Conservation (phyloP, 2,888 invertebrate genomes). For the Chironomus tentans region DNA sequence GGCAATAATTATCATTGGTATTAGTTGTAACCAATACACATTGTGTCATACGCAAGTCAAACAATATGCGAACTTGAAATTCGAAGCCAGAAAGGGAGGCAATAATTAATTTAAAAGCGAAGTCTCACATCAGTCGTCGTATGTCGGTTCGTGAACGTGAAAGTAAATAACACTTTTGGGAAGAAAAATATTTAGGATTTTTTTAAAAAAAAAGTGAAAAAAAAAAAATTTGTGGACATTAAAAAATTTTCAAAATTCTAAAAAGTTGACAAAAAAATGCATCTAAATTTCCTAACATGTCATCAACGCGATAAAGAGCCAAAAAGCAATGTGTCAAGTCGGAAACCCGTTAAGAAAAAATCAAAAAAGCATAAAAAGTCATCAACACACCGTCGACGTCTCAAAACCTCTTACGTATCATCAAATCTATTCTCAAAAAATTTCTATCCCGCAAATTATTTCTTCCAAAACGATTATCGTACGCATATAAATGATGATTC, state of each 20-base stretch:
- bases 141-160: constrained; percentile 3
- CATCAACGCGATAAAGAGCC: not conserved
- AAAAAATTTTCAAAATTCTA: too few relatives aligned
- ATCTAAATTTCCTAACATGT: constrained; percentile 10
- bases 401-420: constrained; percentile 5
- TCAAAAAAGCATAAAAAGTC: not conserved
- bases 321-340: constrained; percentile 8
- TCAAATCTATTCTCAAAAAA: constrained; percentile 18
- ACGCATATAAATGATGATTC: not conserved
- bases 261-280: too few relatives aligned
- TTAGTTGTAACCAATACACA: not conserved
- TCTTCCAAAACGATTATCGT: constrained; percentile 16
- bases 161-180: not conserved
- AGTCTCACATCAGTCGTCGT: constrained; percentile 4
- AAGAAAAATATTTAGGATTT: not conserved
- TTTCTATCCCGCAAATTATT: constrained; percentile 24
- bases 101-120: not conserved
- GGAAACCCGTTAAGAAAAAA: constrained; percentile 3
- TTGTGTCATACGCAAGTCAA: constrained; percentile 4
- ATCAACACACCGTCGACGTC: constrained; percentile 2
- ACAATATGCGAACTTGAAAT: constrained; percentile 6
- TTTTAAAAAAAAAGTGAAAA: not conserved
- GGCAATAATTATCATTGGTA: too few relatives aligned
- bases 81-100: not conserved
- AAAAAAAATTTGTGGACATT: too few relatives aligned